Conservation (phyloP, 2,888 invertebrate species). For the Stictocephala bisonia region DNA sequence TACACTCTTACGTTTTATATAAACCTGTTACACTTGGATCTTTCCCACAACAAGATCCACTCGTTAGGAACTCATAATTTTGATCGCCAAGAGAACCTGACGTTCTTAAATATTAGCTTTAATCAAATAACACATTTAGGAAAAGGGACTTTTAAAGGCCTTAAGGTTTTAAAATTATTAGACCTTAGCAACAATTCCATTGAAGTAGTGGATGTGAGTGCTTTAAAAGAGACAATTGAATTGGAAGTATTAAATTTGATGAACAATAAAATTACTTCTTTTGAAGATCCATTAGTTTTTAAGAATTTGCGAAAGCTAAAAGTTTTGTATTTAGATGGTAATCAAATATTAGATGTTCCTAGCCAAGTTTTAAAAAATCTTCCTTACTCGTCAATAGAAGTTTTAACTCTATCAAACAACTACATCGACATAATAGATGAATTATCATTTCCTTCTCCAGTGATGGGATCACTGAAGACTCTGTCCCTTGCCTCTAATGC, state of each 20-base stretch:
- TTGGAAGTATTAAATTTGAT: conserved; percentile 80
- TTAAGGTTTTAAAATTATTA: conserved; percentile 74
- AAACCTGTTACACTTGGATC: conserved; percentile 81
- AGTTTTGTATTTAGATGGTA: conserved; percentile 80
- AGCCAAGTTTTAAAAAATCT: conserved; percentile 70
- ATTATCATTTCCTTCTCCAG: conserved; percentile 78
- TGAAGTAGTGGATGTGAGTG: conserved; percentile 69
- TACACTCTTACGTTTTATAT: conserved; percentile 84
- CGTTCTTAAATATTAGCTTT: conserved; percentile 79
- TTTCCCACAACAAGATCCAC: conserved; percentile 84
- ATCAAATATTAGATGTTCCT: conserved; percentile 82
- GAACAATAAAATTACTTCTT: conserved; percentile 79
- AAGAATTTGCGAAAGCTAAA: conserved; percentile 76
- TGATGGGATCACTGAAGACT: conserved; percentile 74
- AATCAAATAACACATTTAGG: conserved; percentile 79
- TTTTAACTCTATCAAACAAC: conserved; percentile 82
- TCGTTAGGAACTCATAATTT: conserved; percentile 86
- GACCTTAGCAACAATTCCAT: conserved; percentile 84
- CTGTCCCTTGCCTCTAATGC: conserved; percentile 77
- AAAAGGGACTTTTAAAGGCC: conserved; percentile 81
- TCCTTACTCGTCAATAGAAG: conserved; percentile 74
- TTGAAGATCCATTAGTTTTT: conserved; percentile 78
- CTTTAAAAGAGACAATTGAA: conserved; percentile 81
- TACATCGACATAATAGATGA: conserved; percentile 78
- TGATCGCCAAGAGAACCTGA: conserved; percentile 78